Evolutionary conservation across 53 echinoderm and acorn worm genomes (phyloP), one percentile per base, ranked within the genome.

Genomic region (Holothuria leucospilota): DNA sequence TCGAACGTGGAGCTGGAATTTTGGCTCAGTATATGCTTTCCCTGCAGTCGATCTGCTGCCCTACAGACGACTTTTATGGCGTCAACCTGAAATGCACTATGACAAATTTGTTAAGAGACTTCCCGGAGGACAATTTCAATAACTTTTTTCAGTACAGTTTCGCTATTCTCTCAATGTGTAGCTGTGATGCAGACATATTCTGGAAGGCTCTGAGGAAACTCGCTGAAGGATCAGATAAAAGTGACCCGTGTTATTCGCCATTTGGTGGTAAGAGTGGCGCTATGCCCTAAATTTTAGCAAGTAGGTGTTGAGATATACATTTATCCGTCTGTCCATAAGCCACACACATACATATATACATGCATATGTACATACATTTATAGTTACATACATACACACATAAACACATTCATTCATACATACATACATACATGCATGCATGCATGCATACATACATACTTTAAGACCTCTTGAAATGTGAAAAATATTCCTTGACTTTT

Each of bases 21-120:
- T 49, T 82, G 39, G 82, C 59, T n/a, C 82, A 82, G 65, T 82
- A 63, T 64, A 62, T 63, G 82, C 64, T 82, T 20, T 62, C 82
- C 11, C 63, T 82, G 20, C 82, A 82, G 40, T 82, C 82, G 20
- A 46, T 41, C 20, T 82, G 82, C 46, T 64, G 38, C 20, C 12
- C 21, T 20, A 63, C 65, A 9, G 82, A 82, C 40, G 39, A 62
- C 21, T 82, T 82, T 51, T 82, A 82, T 34, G 82, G 64, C 21
- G 65, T 63, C 11, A 64, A 82, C 51, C 82, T 82, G 13, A 18
- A 62, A 21, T 42, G 82, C 40, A 16, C 29, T 2, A 62, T 82
- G 82, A 28, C 29, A 8, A 20, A 30, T 6, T 30, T 30, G 39
- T 9, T 39, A 9, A 34, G 39, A 21, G 63, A 63, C 29, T 82